A percentile compares a stretch with the other conserved stretches of the same genome.
These are phyloP conservation scores for Cheilosia pagana DNA, from an alignment of 2,888 invertebrate species.

Conservation along the genomic window DNA sequence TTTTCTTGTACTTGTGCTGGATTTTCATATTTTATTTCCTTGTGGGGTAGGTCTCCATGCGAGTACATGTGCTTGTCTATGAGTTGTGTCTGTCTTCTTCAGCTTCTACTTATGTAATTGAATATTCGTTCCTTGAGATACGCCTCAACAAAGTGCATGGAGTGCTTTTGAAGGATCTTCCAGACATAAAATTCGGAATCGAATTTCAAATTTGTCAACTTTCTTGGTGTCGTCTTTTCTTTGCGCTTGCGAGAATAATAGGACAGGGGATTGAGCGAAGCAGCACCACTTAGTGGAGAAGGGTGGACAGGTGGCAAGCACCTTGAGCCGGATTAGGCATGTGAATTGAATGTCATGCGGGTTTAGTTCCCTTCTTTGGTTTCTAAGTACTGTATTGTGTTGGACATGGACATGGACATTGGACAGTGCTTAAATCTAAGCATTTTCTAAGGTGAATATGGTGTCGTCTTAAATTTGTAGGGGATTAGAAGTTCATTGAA, in stretches of 20 bases:
- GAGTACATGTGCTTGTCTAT: not conserved
- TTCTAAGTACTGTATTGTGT: conserved; percentile 20
- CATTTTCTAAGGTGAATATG: not conserved
- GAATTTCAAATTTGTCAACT: conserved; percentile 57
- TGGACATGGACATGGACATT: conserved; percentile 3
- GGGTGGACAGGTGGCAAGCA: conserved; percentile 39
- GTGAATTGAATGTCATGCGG: conserved; percentile 60
- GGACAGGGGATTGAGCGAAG: not conserved
- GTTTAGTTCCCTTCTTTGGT: conserved; percentile 52
- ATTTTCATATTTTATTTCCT: conserved; percentile 45
- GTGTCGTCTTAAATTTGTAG: conserved; percentile 14
- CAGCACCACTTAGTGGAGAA: not conserved
- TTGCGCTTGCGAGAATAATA: conserved; percentile 7
- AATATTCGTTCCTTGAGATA: conserved; percentile 50
- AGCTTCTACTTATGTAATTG: conserved; percentile 56
- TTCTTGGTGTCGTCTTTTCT: conserved; percentile 4
- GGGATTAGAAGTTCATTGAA: conserved; percentile 63
- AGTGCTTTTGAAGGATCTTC: conserved; percentile 44
- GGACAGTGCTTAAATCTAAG: not conserved
- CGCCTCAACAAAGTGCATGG: conserved; percentile 10
- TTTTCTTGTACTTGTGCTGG: conserved; percentile 15
- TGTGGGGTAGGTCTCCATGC: not conserved
- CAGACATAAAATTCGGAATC: conserved; percentile 42
- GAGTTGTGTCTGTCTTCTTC: conserved; percentile 5
- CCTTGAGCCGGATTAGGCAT: conserved; percentile 60